phyloP scores from a whole-genome alignment of 2,888 invertebrate genomes.

The Fabriciana adippe region DNA sequence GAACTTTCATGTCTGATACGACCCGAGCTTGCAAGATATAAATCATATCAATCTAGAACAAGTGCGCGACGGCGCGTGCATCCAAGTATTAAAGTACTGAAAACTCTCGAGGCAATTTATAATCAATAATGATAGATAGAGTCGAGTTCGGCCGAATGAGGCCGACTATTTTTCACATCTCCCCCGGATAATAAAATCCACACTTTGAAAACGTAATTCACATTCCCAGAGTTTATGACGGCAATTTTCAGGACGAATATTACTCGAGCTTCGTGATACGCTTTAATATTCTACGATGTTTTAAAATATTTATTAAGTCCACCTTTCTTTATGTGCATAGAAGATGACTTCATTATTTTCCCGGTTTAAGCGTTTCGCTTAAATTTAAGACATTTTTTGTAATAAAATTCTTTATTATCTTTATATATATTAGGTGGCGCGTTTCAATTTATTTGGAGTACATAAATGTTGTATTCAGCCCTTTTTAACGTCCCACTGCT shows the following conservation, averaged over 20 bases:
- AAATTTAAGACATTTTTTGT: slow-evolving; percentile 11
- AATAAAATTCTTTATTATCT: slow-evolving; percentile 23
- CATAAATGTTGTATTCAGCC: slow-evolving; percentile 8
- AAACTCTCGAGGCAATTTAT: slow-evolving; percentile 74
- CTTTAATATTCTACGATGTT: slow-evolving; percentile 75
- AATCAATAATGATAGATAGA: slow-evolving; percentile 76
- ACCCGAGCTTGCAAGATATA: slow-evolving; percentile 34
- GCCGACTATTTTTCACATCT: slow-evolving; percentile 63
- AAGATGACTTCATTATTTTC: slow-evolving; percentile 36
- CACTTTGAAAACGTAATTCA: slow-evolving; percentile 73
- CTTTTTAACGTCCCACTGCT: no score
- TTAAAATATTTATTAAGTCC: slow-evolving; percentile 77
- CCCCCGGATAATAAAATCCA: slow-evolving; percentile 73
- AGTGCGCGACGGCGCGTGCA: slow-evolving; percentile 42
- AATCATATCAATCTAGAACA: slow-evolving; percentile 50
- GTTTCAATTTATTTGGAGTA: neutral
- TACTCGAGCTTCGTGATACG: slow-evolving; percentile 65
- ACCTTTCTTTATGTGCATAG: slow-evolving; percentile 50
- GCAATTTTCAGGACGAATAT: slow-evolving; percentile 73
- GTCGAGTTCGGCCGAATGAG: slow-evolving; percentile 48
- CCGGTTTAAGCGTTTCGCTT: slow-evolving; percentile 12
- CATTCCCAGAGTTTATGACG: slow-evolving; percentile 69
- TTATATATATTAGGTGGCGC: slow-evolving; percentile 14
- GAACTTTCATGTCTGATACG: no score
- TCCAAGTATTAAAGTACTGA: slow-evolving; percentile 48